These are phyloP conservation scores for Lacerta bilineata DNA, from an alignment of 2,797 vertebrate species.

Conservation along the genomic window DNA sequence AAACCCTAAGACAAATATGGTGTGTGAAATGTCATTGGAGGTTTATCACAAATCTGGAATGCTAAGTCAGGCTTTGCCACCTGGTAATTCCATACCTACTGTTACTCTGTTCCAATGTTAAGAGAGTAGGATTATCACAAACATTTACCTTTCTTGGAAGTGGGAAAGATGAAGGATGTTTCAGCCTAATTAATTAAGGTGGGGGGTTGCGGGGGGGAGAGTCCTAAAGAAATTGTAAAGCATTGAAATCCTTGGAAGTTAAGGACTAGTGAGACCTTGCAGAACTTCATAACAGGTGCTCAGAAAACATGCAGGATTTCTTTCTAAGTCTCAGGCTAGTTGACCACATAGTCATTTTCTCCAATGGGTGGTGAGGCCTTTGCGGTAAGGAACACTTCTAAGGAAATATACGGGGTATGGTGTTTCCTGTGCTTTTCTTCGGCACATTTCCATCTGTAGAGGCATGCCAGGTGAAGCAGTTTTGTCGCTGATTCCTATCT, in stretches of 20 bases:
- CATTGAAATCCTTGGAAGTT: slow-evolving; percentile 64
- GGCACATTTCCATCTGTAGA: slow-evolving; percentile 42
- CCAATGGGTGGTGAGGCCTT: slow-evolving; percentile 18
- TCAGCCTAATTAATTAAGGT: slow-evolving; percentile 49
- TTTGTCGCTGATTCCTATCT: slow-evolving; percentile 44
- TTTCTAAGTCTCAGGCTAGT: slow-evolving; percentile 21
- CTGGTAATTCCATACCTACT: neutral
- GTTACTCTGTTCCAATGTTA: neutral
- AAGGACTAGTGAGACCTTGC: slow-evolving; percentile 59
- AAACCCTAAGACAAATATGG: neutral
- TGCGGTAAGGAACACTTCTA: slow-evolving; percentile 38
- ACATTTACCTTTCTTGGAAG: neutral
- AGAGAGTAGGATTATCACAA: neutral
- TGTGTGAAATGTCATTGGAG: neutral
- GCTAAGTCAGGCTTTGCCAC: neutral
- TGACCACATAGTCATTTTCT: slow-evolving; percentile 46
- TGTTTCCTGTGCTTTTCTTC: slow-evolving; percentile 24
- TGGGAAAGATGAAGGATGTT: slow-evolving; percentile 29
- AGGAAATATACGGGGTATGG: slow-evolving; percentile 12
- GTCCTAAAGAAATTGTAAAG: slow-evolving; percentile 54
- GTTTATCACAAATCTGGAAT: neutral
- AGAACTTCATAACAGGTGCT: slow-evolving; percentile 45
- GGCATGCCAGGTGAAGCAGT: slow-evolving; percentile 28
- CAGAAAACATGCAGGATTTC: neutral
- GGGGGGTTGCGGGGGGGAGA: slow-evolving; percentile 1